These are phyloP conservation scores for Pseudoips prasinana DNA, from an alignment of 2,888 invertebrate genomes.

Conservation along the genomic window DNA sequence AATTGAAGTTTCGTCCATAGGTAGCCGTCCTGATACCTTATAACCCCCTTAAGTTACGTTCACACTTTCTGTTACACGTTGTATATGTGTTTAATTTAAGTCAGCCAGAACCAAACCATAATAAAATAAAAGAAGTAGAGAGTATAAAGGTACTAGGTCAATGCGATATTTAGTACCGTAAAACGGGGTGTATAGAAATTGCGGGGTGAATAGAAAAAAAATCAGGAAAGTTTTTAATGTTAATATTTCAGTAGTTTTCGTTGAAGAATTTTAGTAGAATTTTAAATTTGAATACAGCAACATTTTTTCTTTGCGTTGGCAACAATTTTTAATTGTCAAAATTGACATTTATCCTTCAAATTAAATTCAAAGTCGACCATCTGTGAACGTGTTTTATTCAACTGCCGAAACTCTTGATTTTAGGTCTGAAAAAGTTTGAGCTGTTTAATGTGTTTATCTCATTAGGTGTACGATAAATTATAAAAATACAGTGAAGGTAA, in stretches of 20 bases:
- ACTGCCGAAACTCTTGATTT: conserved; percentile 8
- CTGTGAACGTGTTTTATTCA: conserved; percentile 9
- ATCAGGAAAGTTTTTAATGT: conserved; percentile 7
- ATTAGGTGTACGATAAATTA: conserved; percentile 9
- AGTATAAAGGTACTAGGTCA: too few relatives aligned
- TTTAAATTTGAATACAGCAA: conserved; percentile 7
- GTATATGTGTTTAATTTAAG: too few relatives aligned
- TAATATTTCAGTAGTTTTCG: conserved; percentile 4
- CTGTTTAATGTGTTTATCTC: conserved; percentile 6
- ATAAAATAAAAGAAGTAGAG: too few relatives aligned
- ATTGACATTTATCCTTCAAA: conserved; percentile 10
- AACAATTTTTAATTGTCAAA: conserved; percentile 9
- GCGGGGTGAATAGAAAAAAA: conserved; percentile 12
- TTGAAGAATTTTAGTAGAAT: conserved; percentile 13
- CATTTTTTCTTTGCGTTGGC: conserved; percentile 11
- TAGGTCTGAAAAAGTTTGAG: conserved; percentile 1
- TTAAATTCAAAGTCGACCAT: conserved; percentile 7
- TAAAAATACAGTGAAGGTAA: conserved; percentile 12
- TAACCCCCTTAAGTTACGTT: too few relatives aligned
- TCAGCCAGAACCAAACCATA: too few relatives aligned
- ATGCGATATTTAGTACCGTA: too few relatives aligned
- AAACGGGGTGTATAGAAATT: too few relatives aligned
- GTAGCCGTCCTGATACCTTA: too few relatives aligned
- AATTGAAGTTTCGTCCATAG: too few relatives aligned
- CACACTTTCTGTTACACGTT: too few relatives aligned